Evolutionary conservation across 2,888 invertebrate genomes (phyloP), one percentile per base, ranked within the genome.

Genomic region (Globia sparganii): DNA sequence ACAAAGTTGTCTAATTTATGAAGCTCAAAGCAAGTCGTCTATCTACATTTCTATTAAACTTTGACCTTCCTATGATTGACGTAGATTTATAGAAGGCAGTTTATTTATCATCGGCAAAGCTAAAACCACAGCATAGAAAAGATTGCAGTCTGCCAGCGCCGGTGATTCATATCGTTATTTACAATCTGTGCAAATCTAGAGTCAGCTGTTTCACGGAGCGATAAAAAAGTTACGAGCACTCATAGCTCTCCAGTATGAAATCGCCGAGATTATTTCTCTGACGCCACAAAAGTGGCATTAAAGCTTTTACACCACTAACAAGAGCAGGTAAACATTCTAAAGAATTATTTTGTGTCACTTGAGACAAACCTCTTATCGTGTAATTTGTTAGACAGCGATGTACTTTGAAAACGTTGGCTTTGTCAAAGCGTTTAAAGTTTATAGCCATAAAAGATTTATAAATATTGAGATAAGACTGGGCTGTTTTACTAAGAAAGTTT

Each of bases 151-250:
- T 75, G 77, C 74, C 65, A 78, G 77, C 58, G 65, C n/a, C 21
- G 66, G 78, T 80, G 81, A 82, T 67, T 78, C 76, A 77, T 80
- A 80, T 61, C 61, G 66, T 68, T 65, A 49, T 70, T 75, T 61
- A 76, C 34, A 85, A 84, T 71, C 81, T 77, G 72, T 31, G 73
- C 76, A 31, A 78, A 68, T 72, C 76, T 74, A 62, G 31, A 84
- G 84, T 87, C 87, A 87, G 82, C 86, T 88, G 78, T 82, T 87
- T 79, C 62, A 46, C 53, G 74, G 62, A 69, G 79, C 72, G 73
- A 86, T 89, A 84, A 88, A 88, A 89, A 81, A 76, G 73, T 84
- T 76, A 89, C 84, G 81, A 78, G 69, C 87, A 83, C 83, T 89
- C 86, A 56, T 78, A 77, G 61, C 75, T 80, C 74, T 80, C 75